Percentiles rank a stretch among this genome's conserved stretches.
Conservation (phyloP, 2,113 vertebrate genomes). For the Corythoichthys haematopterus region DNA sequence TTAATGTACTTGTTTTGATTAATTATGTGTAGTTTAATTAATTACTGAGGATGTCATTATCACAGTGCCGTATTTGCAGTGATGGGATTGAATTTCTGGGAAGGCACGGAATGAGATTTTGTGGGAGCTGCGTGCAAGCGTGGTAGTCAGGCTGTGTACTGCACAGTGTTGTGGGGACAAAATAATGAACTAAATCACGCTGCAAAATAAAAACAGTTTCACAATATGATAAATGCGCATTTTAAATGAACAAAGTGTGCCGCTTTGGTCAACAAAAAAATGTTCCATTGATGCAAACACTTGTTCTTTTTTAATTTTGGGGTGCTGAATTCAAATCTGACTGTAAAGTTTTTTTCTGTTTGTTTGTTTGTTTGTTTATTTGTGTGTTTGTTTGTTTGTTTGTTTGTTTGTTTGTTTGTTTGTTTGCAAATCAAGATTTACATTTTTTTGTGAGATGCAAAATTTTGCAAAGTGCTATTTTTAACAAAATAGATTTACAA, state of each 20-base stretch:
- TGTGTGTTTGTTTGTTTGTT: too few relatives aligned
- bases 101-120: conserved; percentile 25
- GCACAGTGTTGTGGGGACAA: conserved; percentile 15
- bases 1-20: conserved; percentile 68
- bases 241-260: neutral
- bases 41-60: conserved; percentile 65
- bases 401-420: too few relatives aligned
- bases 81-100: conserved; percentile 52
- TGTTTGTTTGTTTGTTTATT: too few relatives aligned
- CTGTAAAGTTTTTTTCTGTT: too few relatives aligned
- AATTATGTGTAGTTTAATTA: conserved; percentile 64
- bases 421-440: too few relatives aligned
- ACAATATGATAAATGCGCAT: neutral
- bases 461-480: too few relatives aligned
- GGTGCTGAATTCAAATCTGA: too few relatives aligned
- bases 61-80: conserved; percentile 46
- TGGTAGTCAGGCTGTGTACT: conserved; percentile 19
- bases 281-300: too few relatives aligned
- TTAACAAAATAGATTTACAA: too few relatives aligned
- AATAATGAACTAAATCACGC: neutral
- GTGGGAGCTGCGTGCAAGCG: conserved; percentile 13
- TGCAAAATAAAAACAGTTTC: conserved; percentile 1
- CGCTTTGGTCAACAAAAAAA: neutral
- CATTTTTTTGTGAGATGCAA: too few relatives aligned
- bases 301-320: too few relatives aligned